These are phyloP conservation scores for Carassius gibelio DNA, from an alignment of 2,113 vertebrate species.

Conservation along the genomic window DNA sequence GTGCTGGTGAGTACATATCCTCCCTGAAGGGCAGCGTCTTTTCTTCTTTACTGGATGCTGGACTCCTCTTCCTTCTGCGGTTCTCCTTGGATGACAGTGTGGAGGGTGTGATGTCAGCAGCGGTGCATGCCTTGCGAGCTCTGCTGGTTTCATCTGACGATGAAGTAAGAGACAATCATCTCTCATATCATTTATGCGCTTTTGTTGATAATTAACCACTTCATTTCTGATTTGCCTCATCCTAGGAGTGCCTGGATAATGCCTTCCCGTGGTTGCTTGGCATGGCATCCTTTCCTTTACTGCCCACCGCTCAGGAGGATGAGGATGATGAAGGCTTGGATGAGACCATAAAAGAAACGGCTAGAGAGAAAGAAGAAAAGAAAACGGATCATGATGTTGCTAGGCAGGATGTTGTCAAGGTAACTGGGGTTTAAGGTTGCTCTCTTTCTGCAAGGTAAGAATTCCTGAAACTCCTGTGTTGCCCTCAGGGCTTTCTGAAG, in stretches of 20 bases:
- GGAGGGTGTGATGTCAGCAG: conserved; percentile 86
- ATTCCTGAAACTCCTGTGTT: not conserved
- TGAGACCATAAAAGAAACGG: conserved; percentile 65
- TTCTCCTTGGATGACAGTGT: conserved; percentile 89
- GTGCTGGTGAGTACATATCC: conserved; percentile 79
- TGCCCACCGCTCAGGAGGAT: conserved; percentile 78
- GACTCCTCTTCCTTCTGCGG: conserved; percentile 91
- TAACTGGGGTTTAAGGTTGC: conserved; percentile 57
- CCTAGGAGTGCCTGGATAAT: conserved; percentile 85
- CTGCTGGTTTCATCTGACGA: conserved; percentile 86
- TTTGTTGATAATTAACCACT: not conserved
- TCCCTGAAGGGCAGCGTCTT: conserved; percentile 81
- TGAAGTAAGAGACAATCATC: conserved; percentile 78
- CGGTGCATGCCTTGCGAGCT: conserved; percentile 80
- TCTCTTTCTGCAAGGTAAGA: not conserved
- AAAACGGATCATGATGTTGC: conserved; percentile 85
- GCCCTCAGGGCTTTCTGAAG: conserved; percentile 86
- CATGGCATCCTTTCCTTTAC: conserved; percentile 81
- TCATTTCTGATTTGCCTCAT: conserved; percentile 3
- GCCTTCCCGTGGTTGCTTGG: conserved; percentile 91
- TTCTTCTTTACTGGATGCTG: conserved; percentile 88
- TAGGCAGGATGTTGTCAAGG: conserved; percentile 88
- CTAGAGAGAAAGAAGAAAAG: conserved; percentile 81
- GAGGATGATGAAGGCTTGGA: conserved; percentile 78
- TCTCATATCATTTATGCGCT: not conserved